Base-by-base conservation (phyloP, 2,888 invertebrate species). In the Drosophila atripex region DNA sequence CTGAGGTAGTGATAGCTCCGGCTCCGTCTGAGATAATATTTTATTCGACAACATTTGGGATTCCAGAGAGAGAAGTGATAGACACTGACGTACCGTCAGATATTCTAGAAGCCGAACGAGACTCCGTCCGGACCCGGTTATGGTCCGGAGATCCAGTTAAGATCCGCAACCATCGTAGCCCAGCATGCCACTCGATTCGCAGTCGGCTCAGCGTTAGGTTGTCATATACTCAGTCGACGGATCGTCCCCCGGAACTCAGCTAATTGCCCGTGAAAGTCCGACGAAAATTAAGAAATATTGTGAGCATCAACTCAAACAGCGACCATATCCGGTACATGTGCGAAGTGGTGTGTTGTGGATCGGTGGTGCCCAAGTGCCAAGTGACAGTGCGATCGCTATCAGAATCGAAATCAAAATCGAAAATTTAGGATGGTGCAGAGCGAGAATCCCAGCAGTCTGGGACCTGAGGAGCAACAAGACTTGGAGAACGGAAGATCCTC, bases 101-200 rank as follows among this genome's bases (percentile, higher is more conserved):
- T 32, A 18, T n/a, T 9, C 9, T 16, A 8, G 23, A 3, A 3
- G 21, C 25, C 46, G 46, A 23, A 45, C 46, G 32, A 12, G 12
- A 18, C 39, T 39, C 61, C 18, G 60, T 16, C 60, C 59, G 46
- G 32, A 49, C 23, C 35, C 55, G 25, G 25, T 39, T 1, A 25
- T 23, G 39, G 39, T 39, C 14, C 16, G 38, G 30, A 28, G 64
- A 68, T 63, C 51, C 76, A 75, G 85, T 88, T 88, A 86, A 88
- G 85, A 89, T 80, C 71, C 51, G 59, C 21, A 11, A 76, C 70
- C 51, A 43, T 43, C 71, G 51, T 54, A 58, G 56, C 73, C 73
- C 70, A 76, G 51, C 69, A 79, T 80, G 88, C 65, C 88, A 88
- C 76, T 89, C 74, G 78, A 66, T 60, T 59, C 63, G 74, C 76